A percentile compares a stretch with the other conserved stretches of the same genome.
phyloP scores from a whole-genome alignment of 2,797 vertebrate genomes.

The Acrossocheilus fasciatus region DNA sequence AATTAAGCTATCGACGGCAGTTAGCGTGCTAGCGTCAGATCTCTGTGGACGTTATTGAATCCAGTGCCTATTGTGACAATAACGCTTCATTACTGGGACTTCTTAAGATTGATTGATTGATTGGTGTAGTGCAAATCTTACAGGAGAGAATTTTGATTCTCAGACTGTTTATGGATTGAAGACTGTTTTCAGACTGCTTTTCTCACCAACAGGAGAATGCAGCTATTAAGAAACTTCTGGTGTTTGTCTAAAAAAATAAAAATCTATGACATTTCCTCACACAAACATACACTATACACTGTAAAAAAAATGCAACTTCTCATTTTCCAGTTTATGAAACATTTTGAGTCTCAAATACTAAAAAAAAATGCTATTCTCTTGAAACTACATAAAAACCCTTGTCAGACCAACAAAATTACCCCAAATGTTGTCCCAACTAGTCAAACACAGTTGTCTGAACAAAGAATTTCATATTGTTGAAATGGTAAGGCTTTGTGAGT shows the following conservation, averaged over 20 bases:
- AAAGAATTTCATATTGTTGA: too few species aligned
- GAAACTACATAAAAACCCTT: too few species aligned
- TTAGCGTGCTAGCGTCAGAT: slow-evolving; percentile 19
- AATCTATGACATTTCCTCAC: slow-evolving; percentile 11
- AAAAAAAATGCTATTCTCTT: too few species aligned
- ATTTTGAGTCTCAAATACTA: too few species aligned
- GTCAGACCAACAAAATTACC: too few species aligned
- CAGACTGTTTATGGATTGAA: slow-evolving; percentile 44
- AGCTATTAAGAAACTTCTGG: slow-evolving; percentile 24
- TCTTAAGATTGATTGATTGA: slow-evolving; percentile 40
- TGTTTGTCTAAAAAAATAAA: background rate
- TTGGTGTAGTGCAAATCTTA: slow-evolving; percentile 15
- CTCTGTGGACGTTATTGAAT: slow-evolving; percentile 45
- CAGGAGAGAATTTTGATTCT: slow-evolving; percentile 11
- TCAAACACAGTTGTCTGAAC: too few species aligned
- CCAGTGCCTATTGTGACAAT: slow-evolving; percentile 42
- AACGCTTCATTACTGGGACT: slow-evolving; percentile 39
- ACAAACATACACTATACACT: background rate
- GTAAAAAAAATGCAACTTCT: too few species aligned
- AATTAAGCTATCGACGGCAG: slow-evolving; percentile 50
- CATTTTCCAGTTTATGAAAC: too few species aligned
- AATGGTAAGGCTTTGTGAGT: too few species aligned
- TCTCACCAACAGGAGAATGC: slow-evolving; percentile 12
- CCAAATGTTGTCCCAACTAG: too few species aligned
- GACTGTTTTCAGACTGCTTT: slow-evolving; percentile 26